Percentiles rank a stretch among this genome's conserved stretches.
These are phyloP conservation scores for Ahaetulla prasina DNA, from an alignment of 2,113 vertebrate genomes.

Conservation along the genomic window DNA sequence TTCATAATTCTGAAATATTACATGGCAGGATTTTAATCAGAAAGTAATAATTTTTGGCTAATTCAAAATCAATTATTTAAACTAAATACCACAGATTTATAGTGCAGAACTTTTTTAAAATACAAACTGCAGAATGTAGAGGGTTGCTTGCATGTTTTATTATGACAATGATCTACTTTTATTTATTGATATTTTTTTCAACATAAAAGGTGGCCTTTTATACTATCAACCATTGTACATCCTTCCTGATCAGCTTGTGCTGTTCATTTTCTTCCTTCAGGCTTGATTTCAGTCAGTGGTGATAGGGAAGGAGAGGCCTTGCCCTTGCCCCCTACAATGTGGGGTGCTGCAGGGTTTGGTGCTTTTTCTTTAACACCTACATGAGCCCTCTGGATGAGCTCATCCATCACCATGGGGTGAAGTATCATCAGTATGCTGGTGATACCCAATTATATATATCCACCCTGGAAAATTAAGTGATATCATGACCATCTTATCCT, in stretches of 20 bases:
- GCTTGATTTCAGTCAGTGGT: neutral
- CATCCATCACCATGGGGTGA: neutral
- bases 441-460: neutral
- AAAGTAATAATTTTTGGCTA: slow-evolving; percentile 41
- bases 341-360: neutral
- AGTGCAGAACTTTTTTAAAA: neutral
- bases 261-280: neutral
- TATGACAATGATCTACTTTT: neutral
- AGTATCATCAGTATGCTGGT: neutral
- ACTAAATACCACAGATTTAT: slow-evolving; percentile 36
- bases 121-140: neutral
- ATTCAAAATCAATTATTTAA: slow-evolving; percentile 38
- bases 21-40: slow-evolving; percentile 51
- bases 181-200: neutral
- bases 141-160: neutral
- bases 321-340: neutral
- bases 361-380: neutral
- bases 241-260: neutral
- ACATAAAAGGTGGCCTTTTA: neutral
- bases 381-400: neutral
- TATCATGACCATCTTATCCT: neutral
- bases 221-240: neutral
- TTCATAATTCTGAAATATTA: slow-evolving; percentile 44
- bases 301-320: neutral
- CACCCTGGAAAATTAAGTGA: neutral